phyloP scores from a whole-genome alignment of 2,797 vertebrate species.

The Anomalospiza imberbis region DNA sequence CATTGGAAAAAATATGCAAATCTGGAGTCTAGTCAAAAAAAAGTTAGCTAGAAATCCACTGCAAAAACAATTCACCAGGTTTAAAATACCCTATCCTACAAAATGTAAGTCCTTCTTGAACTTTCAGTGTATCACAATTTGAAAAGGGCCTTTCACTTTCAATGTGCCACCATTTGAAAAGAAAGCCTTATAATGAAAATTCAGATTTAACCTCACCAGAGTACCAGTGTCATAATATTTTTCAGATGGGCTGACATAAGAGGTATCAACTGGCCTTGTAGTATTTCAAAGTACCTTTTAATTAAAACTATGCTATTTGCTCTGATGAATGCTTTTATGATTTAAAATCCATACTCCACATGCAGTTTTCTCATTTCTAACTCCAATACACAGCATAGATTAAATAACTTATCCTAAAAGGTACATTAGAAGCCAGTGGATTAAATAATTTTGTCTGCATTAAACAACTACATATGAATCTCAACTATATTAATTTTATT shows the following conservation, averaged over 20 bases:
- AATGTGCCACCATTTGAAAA: neutral
- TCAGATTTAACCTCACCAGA: constrained; percentile 1
- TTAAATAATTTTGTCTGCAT: neutral
- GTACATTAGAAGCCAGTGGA: neutral
- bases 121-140: neutral
- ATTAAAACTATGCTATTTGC: neutral
- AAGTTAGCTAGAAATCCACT: neutral
- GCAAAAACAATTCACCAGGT: neutral
- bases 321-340: neutral
- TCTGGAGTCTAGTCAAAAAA: neutral
- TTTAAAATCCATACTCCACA: neutral
- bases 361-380: neutral
- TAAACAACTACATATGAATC: neutral
- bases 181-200: neutral
- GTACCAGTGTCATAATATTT: neutral
- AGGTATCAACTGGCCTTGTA: neutral
- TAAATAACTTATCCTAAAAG: neutral
- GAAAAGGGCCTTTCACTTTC: neutral
- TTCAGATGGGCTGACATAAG: neutral
- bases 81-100: neutral
- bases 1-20: neutral
- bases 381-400: neutral
- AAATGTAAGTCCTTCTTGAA: neutral
- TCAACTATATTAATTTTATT: neutral
- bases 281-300: neutral